Conservation (phyloP, 2,113 vertebrate species). For the Junco hyemalis region DNA sequence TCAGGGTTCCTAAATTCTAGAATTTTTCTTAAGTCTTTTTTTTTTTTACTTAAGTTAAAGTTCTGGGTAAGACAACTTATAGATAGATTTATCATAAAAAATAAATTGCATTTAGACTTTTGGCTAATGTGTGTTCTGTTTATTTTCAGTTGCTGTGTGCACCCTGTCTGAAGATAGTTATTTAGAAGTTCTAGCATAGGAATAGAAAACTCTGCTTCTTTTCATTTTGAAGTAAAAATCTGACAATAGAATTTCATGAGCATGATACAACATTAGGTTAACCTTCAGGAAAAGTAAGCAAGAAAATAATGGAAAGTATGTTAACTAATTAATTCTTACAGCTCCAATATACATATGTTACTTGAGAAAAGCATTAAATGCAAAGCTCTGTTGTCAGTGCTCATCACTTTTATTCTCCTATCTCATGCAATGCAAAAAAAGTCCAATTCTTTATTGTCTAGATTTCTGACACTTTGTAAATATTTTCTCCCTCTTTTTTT, state of each 20-base stretch:
- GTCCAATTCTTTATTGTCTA: not conserved
- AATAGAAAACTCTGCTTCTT: not conserved
- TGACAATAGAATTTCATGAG: not conserved
- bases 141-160: not conserved
- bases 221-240: not conserved
- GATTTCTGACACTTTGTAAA: not conserved
- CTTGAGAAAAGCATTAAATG: not conserved
- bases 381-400: not conserved
- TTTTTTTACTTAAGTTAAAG: not conserved
- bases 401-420: not conserved
- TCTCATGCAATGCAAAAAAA: not conserved
- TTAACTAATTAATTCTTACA: not conserved
- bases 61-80: not conserved
- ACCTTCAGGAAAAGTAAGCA: not conserved
- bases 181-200: not conserved
- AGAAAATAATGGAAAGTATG: not conserved
- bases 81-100: not conserved
- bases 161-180: not conserved
- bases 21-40: not conserved
- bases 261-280: not conserved
- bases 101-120: not conserved
- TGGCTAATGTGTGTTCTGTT: not conserved
- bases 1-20: not conserved
- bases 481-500: conserved; percentile 37
- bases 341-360: not conserved